Evolutionary conservation across 2,797 vertebrate species (phyloP).

Genomic region (Anableps anableps): DNA sequence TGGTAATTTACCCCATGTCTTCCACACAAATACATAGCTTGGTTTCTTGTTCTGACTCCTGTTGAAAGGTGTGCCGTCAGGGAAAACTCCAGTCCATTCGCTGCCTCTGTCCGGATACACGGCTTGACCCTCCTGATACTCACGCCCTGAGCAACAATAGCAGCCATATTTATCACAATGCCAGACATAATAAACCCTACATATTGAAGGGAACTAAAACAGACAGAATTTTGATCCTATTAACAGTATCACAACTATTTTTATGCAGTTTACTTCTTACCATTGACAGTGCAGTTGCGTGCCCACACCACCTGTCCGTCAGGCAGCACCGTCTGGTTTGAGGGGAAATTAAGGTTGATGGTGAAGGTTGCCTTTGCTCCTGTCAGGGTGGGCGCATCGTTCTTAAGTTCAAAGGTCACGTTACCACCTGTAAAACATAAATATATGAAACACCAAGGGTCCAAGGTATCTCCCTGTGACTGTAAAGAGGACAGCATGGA

Average conservation of each 20-base stretch:
- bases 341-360: conserved; percentile 86
- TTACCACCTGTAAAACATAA: conserved; percentile 81
- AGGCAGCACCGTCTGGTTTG: conserved; percentile 83
- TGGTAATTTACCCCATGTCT: conserved; percentile 86
- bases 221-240: neutral
- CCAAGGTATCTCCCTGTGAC: too few species aligned
- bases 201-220: neutral
- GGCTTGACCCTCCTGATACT: conserved; percentile 80
- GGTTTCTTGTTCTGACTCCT: conserved; percentile 70
- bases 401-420: conserved; percentile 87
- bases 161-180: neutral
- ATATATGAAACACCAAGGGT: neutral
- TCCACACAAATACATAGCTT: conserved; percentile 92
- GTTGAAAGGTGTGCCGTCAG: conserved; percentile 84
- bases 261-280: conserved; percentile 36
- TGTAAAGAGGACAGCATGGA: neutral
- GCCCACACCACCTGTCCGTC: conserved; percentile 90
- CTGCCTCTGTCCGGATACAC: conserved; percentile 82
- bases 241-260: neutral
- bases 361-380: conserved; percentile 89
- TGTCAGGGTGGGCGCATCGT: conserved; percentile 88
- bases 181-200: neutral
- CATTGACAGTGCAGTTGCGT: conserved; percentile 81
- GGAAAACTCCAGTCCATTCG: conserved; percentile 80
- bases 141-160: conserved; percentile 76